These are phyloP conservation scores for Drosophila obscura DNA, from an alignment of 1,140 invertebrate genomes.

Conservation along the genomic window DNA sequence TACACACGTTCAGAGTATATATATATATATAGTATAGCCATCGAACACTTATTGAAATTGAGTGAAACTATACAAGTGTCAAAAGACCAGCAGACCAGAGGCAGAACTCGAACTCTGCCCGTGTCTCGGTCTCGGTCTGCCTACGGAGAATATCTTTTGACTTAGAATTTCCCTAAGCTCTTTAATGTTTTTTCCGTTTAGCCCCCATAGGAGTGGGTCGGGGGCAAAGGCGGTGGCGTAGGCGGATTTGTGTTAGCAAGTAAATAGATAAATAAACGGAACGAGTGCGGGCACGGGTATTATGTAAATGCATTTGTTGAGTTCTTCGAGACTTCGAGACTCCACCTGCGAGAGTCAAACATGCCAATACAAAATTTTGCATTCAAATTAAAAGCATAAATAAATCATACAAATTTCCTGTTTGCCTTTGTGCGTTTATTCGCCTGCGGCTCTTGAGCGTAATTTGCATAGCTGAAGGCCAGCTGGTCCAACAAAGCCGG, in stretches of 20 bases:
- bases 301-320: conserved; percentile 66
- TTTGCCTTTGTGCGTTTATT: conserved; percentile 23
- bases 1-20: conserved; percentile 4
- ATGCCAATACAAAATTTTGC: conserved; percentile 51
- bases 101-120: conserved; percentile 23
- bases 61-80: conserved; percentile 78
- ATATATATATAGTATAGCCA: background rate
- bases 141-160: conserved; percentile 31
- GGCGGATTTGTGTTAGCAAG: conserved; percentile 36
- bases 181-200: conserved; percentile 41
- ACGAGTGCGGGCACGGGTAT: conserved; percentile 30
- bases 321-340: conserved; percentile 7
- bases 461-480: conserved; percentile 33
- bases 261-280: conserved; percentile 60
- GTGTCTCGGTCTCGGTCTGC: background rate
- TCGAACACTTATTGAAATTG: conserved; percentile 72
- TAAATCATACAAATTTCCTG: conserved; percentile 51
- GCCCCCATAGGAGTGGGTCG: conserved; percentile 1
- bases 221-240: background rate
- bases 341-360: conserved; percentile 5
- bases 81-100: conserved; percentile 48
- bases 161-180: conserved; percentile 54
- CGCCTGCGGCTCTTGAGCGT: conserved; percentile 12
- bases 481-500: conserved; percentile 14
- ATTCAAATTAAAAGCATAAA: conserved; percentile 63